Percentiles rank a stretch among this genome's conserved stretches.
phyloP scores from a whole-genome alignment of 2,888 invertebrate genomes.

The Pandemis heparana region DNA sequence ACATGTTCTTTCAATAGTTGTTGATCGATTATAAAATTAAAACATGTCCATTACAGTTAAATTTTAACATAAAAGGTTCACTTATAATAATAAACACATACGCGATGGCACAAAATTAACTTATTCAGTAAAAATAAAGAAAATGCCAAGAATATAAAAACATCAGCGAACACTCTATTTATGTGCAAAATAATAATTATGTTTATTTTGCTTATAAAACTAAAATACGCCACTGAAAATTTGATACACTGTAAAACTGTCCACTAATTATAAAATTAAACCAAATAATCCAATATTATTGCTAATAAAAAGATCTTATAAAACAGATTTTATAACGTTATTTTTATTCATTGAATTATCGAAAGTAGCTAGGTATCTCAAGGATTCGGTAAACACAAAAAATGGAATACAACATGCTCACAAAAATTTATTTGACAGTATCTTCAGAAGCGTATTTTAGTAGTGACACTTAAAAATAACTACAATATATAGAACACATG shows the following conservation, averaged over 20 bases:
- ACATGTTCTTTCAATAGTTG: too few species aligned
- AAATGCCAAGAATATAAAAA: conserved; percentile 2
- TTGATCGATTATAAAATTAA: background rate
- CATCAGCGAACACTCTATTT: background rate
- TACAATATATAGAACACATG: conserved; percentile 23
- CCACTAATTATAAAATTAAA: background rate
- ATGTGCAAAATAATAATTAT: background rate
- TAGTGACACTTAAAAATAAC: background rate
- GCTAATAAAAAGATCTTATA: too few species aligned
- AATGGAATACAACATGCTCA: too few species aligned
- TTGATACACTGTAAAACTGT: background rate
- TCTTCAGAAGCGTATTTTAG: conserved; percentile 13
- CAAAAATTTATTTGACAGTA: background rate
- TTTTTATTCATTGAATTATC: too few species aligned
- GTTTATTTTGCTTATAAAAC: background rate
- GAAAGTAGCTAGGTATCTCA: too few species aligned
- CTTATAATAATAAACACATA: conserved; percentile 18
- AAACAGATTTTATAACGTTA: too few species aligned
- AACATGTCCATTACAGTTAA: conserved; percentile 6
- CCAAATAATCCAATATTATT: too few species aligned
- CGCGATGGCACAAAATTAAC: conserved; percentile 27
- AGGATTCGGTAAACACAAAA: too few species aligned
- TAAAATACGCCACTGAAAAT: conserved; percentile 9
- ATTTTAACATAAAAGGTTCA: conserved; percentile 1
- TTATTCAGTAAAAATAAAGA: conserved; percentile 12